These are phyloP conservation scores for Leptopilina drosophilae DNA, from an alignment of 2,888 invertebrate species.

Conservation along the genomic window DNA sequence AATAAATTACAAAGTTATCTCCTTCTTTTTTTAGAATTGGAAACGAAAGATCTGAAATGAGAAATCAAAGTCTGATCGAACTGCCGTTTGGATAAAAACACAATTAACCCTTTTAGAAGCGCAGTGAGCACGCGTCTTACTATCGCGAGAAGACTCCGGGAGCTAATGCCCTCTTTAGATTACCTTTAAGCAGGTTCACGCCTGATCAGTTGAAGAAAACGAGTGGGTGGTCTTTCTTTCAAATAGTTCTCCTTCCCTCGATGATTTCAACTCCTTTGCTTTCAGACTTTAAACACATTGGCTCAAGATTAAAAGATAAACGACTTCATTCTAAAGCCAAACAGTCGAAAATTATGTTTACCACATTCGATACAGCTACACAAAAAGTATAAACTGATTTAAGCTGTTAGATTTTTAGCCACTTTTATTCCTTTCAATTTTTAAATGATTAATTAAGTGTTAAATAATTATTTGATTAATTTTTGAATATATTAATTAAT, in stretches of 20 bases:
- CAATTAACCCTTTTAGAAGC: constrained; percentile 36
- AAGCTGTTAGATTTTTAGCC: too few species aligned
- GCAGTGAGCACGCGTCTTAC: constrained; percentile 33
- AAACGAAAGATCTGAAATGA: constrained; percentile 25
- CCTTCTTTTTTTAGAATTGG: neutral
- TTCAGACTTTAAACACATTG: neutral
- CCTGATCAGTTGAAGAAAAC: constrained; percentile 32
- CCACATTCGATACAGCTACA: too few species aligned
- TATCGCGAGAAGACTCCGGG: constrained; percentile 35
- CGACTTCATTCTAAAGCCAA: constrained; percentile 11
- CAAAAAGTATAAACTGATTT: too few species aligned
- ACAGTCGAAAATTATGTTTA: neutral
- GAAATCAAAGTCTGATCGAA: constrained; percentile 32
- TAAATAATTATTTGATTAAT: too few species aligned
- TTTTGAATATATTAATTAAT: too few species aligned
- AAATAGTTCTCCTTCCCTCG: neutral
- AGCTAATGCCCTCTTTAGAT: constrained; percentile 41
- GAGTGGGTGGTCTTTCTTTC: constrained; percentile 38
- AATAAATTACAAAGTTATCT: constrained; percentile 5
- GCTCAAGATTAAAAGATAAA: constrained; percentile 20
- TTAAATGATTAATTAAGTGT: too few species aligned
- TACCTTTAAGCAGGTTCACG: constrained; percentile 42
- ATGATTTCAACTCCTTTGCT: constrained; percentile 12
- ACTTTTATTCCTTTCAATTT: too few species aligned
- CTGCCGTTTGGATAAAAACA: constrained; percentile 41